Evolutionary conservation across 1,140 invertebrate species (phyloP).

Genomic region (Danaus plexippus): DNA sequence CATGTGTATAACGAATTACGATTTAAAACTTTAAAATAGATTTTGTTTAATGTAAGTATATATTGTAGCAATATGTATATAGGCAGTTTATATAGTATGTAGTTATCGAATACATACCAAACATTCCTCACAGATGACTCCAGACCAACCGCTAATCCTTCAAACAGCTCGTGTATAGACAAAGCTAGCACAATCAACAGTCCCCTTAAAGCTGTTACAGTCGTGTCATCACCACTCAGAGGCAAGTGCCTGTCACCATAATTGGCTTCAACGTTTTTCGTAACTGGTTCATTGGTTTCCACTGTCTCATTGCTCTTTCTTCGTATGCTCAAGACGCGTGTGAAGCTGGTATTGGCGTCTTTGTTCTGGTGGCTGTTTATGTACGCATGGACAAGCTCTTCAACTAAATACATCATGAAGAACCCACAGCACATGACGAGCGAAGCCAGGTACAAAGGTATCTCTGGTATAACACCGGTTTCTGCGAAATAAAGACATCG

Average conservation of each 20-base stretch:
- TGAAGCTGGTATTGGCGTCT: slow-evolving; percentile 49
- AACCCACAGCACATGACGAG: slow-evolving; percentile 83
- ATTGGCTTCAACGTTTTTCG: slow-evolving; percentile 45
- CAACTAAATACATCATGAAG: slow-evolving; percentile 88
- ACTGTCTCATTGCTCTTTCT: slow-evolving; percentile 29
- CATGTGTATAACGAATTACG: too few relatives aligned
- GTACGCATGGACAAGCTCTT: slow-evolving; percentile 84
- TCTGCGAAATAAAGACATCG: slow-evolving; percentile 35
- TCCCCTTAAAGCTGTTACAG: slow-evolving; percentile 79
- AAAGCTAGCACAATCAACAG: slow-evolving; percentile 87
- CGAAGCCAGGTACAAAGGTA: slow-evolving; percentile 79
- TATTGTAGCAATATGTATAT: not conserved
- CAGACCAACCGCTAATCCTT: slow-evolving; percentile 91
- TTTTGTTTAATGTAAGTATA: too few relatives aligned
- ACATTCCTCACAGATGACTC: slow-evolving; percentile 79
- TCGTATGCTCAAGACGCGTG: slow-evolving; percentile 55
- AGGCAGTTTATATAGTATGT: too few relatives aligned
- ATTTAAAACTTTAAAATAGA: too few relatives aligned
- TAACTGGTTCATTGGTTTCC: slow-evolving; percentile 17
- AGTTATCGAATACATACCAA: slow-evolving; percentile 69
- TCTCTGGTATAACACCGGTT: slow-evolving; percentile 59
- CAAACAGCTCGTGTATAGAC: slow-evolving; percentile 93
- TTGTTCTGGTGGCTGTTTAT: slow-evolving; percentile 70
- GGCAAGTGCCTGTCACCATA: slow-evolving; percentile 64
- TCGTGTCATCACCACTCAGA: slow-evolving; percentile 70